These are phyloP conservation scores for Caenorhabditis sinica DNA, from an alignment of 2,888 invertebrate genomes.

Conservation along the genomic window DNA sequence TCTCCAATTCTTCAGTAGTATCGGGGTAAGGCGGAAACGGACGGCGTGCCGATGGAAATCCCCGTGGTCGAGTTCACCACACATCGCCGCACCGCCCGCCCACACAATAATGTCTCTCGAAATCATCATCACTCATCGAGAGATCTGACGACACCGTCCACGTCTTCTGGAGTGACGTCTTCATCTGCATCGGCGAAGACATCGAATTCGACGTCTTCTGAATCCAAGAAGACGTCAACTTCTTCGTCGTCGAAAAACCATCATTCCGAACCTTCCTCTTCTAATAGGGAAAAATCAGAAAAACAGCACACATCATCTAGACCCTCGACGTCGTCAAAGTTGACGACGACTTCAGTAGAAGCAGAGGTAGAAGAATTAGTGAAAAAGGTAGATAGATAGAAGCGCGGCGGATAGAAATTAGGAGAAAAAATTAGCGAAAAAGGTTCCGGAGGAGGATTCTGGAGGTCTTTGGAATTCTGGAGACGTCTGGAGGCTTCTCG, in stretches of 20 bases:
- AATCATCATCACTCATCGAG: background rate
- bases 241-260: background rate
- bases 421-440: background rate
- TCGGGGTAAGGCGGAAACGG: too few relatives aligned
- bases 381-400: background rate
- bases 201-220: background rate
- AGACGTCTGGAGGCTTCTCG: too few relatives aligned
- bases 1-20: background rate
- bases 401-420: background rate
- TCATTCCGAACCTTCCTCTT: background rate
- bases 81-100: background rate
- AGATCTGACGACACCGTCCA: too few relatives aligned
- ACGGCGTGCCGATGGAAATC: constrained; percentile 1
- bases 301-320: background rate
- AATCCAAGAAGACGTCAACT: background rate
- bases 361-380: background rate
- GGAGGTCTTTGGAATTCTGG: too few relatives aligned
- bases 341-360: background rate
- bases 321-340: background rate
- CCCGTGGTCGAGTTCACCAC: constrained; percentile 33
- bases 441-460: background rate
- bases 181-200: too few relatives aligned
- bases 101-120: too few relatives aligned
- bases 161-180: background rate
- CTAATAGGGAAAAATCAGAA: background rate